Percentiles rank a stretch among this genome's conserved stretches.
Evolutionary conservation across 2,888 invertebrate genomes (phyloP).

Genomic region (Ectropis crepuscularia): DNA sequence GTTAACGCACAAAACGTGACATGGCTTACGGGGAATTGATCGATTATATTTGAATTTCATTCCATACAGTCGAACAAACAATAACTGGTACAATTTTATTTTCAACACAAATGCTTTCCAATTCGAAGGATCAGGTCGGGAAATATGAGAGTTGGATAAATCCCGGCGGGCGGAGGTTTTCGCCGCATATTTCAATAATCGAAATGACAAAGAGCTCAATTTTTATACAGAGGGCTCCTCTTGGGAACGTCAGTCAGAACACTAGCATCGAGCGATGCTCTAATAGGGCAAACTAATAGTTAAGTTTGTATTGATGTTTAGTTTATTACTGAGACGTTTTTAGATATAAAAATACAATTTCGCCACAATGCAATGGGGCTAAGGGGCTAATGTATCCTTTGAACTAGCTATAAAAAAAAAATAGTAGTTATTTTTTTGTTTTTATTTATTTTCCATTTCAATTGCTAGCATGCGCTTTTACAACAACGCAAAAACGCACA

Average conservation of each 20-base stretch:
- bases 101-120: constrained; percentile 22
- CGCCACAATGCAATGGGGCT: too few relatives aligned
- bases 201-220: constrained; percentile 48
- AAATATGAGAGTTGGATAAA: constrained; percentile 32
- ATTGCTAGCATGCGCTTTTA: too few relatives aligned
- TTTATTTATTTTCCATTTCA: too few relatives aligned
- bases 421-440: too few relatives aligned
- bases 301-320: too few relatives aligned
- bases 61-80: not conserved
- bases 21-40: too few relatives aligned
- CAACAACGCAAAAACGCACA: too few relatives aligned
- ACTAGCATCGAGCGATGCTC: constrained; percentile 8
- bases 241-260: constrained; percentile 37
- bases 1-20: too few relatives aligned
- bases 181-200: constrained; percentile 49
- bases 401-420: too few relatives aligned
- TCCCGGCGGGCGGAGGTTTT: constrained; percentile 34
- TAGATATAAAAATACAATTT: too few relatives aligned
- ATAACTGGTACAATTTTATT: constrained; percentile 1
- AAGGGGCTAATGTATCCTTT: too few relatives aligned
- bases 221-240: constrained; percentile 37
- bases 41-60: not conserved
- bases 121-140: constrained; percentile 26
- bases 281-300: constrained; percentile 1
- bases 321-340: too few relatives aligned